Percentiles rank a stretch among this genome's conserved stretches.
Evolutionary conservation across 2,113 vertebrate genomes (phyloP).

Genomic region (Furnarius figulus): DNA sequence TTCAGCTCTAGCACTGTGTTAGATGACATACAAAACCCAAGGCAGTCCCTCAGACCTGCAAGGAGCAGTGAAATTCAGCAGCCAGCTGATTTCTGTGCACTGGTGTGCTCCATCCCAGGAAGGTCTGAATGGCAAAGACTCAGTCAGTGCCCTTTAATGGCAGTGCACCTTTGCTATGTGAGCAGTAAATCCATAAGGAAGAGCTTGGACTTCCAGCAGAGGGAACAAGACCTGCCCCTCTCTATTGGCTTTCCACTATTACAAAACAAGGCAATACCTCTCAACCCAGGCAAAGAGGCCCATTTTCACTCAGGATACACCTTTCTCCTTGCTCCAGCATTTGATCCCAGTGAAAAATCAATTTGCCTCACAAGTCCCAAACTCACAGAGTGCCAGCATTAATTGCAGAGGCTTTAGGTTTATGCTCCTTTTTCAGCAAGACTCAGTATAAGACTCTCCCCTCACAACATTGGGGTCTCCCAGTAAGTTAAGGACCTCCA

Average conservation of each 20-base stretch:
- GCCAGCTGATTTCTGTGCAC: not conserved
- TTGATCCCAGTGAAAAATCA: not conserved
- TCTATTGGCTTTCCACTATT: not conserved
- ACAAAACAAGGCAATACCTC: not conserved
- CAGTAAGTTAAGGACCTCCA: fast-evolving
- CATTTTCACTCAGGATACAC: not conserved
- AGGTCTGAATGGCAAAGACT: not conserved
- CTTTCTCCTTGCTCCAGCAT: not conserved
- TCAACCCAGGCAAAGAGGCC: not conserved
- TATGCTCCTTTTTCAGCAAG: not conserved
- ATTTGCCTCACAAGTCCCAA: not conserved
- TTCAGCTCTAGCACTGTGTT: not conserved
- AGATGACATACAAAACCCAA: not conserved
- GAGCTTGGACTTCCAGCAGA: not conserved
- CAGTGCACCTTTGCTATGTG: fast-evolving
- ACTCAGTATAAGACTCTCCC: not conserved
- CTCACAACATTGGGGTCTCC: fast-evolving
- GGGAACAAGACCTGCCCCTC: not conserved
- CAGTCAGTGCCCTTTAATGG: fast-evolving
- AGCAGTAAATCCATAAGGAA: not conserved
- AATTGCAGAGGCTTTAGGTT: not conserved
- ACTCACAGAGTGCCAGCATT: not conserved
- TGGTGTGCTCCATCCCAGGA: not conserved
- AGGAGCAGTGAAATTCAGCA: not conserved
- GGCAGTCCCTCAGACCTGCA: not conserved